Evolutionary conservation across 2,113 vertebrate genomes (phyloP), one percentile per base, ranked within the genome.

Genomic region (Phaethornis superciliosus): DNA sequence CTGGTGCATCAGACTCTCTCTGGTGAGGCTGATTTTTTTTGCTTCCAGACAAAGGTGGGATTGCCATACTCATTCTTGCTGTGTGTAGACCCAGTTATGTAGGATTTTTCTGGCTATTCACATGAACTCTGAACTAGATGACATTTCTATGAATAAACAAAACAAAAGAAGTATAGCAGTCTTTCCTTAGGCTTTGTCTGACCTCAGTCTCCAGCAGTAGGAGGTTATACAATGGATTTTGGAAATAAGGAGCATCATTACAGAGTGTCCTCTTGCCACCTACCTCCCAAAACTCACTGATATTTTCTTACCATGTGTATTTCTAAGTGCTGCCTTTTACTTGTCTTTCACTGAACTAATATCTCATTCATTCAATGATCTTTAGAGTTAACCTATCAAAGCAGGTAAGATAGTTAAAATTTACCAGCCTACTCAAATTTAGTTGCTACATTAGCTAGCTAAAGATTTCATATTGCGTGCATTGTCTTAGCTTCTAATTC

Each of bases 1-100:
- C 13, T 0, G 0, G 3, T 0, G 2, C 24, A 32, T n/a, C 42
- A 0, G 5, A 7, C 28, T 70, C 1, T 0, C 10, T 65, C 19
- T 5, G 4, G 8, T 0, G 2, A 56, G 42, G 19, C 63, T 55
- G 14, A 21, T 63, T 22, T 3, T 44, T 92, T 63, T 77, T 63
- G 21, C 68, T 83, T 15, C 32, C 77, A 60, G 72, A 80, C 59
- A 87, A 76, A 88, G 88, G 60, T 83, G 33, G 18, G 7, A 24
- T 49, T 83, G 28, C 7, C 13, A 9, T 59, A 51, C 37, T 80
- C 67, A 18, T 80, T 82, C 55, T 54, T 59, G 51, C 37, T 26
- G 72, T 79, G n/a, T 51, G 87, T 63, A 74, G 32, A 47, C 10
- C 33, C 63, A 85, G 75, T 40, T 35, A 76, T 6, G 3, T 15